Evolutionary conservation across 2,113 vertebrate genomes (phyloP), one percentile per base, ranked within the genome.

Genomic region (Galeopterus variegatus): DNA sequence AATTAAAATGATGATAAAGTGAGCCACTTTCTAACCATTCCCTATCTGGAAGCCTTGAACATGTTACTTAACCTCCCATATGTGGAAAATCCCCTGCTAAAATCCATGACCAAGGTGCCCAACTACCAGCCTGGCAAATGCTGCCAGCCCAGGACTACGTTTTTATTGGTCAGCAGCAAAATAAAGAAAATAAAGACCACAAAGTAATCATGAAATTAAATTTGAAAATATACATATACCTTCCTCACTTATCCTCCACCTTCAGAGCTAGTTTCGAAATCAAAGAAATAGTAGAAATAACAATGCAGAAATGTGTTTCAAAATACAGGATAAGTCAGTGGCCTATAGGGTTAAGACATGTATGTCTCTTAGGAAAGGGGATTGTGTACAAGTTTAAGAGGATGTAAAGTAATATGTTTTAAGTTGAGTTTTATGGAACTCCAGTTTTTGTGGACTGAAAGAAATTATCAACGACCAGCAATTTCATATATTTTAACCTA

Each of bases 401-500:
- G 67, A 84, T 48, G 5, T 6, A 72, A 88, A 69, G 41, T 23
- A 91, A 79, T 45, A 58, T 2, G 93, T 58, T 50, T 77, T 41
- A 76, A 64, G 60, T 48, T 92, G 62, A 76, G 28, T 14, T 85
- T 1, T 28, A 92, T 50, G 2, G 80, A 90, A 88, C 19, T 75
- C 17, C 3, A 88, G 31, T 24, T 94, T 93, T 82, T 14, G 12
- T 31, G 60, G 4, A 12, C 33, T 15, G 33, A 73, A 75, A 95
- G 91, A 95, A 79, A 88, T 10, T 45, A 12, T 85, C 56, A 92
- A 93, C 70, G 54, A 91, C n/a, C 58, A 64, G 9, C 64, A 91
- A 80, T 80, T 83, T 88, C n/a, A 88, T 41, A 73, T 11, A 75
- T 60, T 90, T 93, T 69, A 93, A 77, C 52, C 31, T 79, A 90